Evolutionary conservation across 1,140 invertebrate genomes (phyloP).

Genomic region (Caenorhabditis briggsae): DNA sequence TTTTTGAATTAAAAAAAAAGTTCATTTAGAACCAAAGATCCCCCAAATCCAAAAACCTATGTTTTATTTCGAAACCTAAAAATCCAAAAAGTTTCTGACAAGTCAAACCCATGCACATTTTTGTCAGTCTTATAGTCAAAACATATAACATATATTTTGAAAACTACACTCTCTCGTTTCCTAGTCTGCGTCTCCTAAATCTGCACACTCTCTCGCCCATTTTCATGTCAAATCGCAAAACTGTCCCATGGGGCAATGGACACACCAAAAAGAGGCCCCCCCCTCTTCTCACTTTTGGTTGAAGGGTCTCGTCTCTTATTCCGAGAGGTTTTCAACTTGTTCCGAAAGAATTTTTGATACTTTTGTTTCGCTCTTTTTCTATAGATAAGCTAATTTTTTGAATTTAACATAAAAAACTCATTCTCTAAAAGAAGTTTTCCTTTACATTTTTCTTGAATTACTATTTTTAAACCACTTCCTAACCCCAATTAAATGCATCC

Average conservation of each 20-base stretch:
- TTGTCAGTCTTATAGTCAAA: slow-evolving; percentile 11
- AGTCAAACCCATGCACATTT: slow-evolving; percentile 47
- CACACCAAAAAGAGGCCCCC: neutral
- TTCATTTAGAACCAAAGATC: neutral
- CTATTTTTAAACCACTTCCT: no score
- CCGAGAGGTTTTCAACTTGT: slow-evolving; percentile 7
- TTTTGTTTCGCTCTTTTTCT: neutral
- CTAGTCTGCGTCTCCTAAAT: neutral
- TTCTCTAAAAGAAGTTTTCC: no score
- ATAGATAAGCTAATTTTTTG: neutral
- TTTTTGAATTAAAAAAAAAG: no score
- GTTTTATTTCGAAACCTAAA: neutral
- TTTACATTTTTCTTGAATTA: no score
- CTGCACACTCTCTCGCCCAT: neutral
- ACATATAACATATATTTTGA: no score
- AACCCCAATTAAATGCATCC: no score
- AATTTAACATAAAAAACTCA: no score
- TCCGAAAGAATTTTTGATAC: slow-evolving; percentile 5
- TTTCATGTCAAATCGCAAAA: slow-evolving; percentile 56
- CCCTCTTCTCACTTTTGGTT: slow-evolving; percentile 38
- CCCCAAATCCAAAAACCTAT: neutral
- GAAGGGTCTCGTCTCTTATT: no score
- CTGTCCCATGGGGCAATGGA: slow-evolving; percentile 7
- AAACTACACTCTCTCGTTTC: neutral
- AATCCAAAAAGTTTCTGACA: neutral